These are phyloP conservation scores for Achroia grisella DNA, from an alignment of 1,140 invertebrate species.

Conservation along the genomic window DNA sequence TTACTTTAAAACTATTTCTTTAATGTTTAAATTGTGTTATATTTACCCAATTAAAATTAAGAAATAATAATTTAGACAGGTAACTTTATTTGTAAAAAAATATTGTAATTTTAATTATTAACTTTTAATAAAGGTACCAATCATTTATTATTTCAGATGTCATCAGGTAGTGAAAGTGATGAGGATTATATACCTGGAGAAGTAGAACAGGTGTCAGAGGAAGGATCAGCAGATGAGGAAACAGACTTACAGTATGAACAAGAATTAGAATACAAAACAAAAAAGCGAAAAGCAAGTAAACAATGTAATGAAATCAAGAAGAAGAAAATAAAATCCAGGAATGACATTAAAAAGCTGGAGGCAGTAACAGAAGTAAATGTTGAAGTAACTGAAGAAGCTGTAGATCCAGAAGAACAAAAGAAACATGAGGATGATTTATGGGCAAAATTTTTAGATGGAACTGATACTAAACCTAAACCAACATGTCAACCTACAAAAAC, in stretches of 20 bases:
- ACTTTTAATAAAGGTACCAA: background rate
- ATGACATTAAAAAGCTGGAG: constrained; percentile 34
- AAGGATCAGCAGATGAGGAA: constrained; percentile 64
- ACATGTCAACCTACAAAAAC: constrained; percentile 13
- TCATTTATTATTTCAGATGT: constrained; percentile 46
- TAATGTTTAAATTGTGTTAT: constrained; percentile 1
- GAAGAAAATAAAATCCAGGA: constrained; percentile 47
- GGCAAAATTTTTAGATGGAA: constrained; percentile 84
- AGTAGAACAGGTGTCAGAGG: constrained; percentile 59
- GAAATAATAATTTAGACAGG: background rate
- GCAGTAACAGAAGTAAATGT: constrained; percentile 22
- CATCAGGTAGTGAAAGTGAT: constrained; percentile 69
- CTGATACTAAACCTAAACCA: constrained; percentile 72
- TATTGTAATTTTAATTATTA: background rate
- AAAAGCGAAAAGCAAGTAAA: constrained; percentile 41
- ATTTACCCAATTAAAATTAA: background rate
- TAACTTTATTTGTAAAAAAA: background rate
- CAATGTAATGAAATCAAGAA: constrained; percentile 26
- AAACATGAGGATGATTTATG: constrained; percentile 81
- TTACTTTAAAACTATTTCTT: constrained; percentile 6
- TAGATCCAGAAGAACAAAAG: constrained; percentile 77
- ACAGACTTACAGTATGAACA: constrained; percentile 60
- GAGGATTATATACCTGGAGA: constrained; percentile 67
- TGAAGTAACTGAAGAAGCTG: constrained; percentile 21
- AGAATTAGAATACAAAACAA: constrained; percentile 44